Evolutionary conservation across 2,888 invertebrate species (phyloP).

Genomic region (Aphodius granarius): DNA sequence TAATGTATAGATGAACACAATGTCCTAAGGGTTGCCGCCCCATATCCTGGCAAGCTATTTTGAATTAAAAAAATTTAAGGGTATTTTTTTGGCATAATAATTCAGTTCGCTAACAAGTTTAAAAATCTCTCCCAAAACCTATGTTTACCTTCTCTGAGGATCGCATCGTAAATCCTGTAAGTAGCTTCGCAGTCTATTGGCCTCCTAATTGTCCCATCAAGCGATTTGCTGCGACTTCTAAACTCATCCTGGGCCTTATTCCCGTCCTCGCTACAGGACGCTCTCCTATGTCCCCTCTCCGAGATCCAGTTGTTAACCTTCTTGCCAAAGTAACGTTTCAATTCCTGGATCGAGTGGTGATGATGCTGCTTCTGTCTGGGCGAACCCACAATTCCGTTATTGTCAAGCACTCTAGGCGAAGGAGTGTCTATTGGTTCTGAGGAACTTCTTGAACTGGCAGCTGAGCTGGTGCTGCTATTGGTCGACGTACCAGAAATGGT

Average conservation of each 20-base stretch:
- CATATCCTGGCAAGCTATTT: too few species aligned
- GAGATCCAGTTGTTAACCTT: constrained; percentile 74
- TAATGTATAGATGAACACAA: too few species aligned
- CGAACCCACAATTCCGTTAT: constrained; percentile 31
- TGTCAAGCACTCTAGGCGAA: constrained; percentile 36
- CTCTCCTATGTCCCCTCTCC: constrained; percentile 46
- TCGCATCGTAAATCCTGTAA: constrained; percentile 79
- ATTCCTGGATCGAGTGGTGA: constrained; percentile 72
- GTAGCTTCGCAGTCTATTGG: constrained; percentile 75
- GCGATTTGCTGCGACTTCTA: constrained; percentile 75
- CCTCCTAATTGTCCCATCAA: constrained; percentile 64
- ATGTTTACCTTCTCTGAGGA: constrained; percentile 69
- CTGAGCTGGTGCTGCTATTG: constrained; percentile 37
- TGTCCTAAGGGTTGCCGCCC: too few species aligned
- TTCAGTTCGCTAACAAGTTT: too few species aligned
- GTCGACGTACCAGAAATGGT: constrained; percentile 39
- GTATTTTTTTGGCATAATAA: too few species aligned
- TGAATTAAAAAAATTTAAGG: too few species aligned
- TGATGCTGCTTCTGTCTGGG: constrained; percentile 50
- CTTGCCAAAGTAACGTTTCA: constrained; percentile 75
- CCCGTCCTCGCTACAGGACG: constrained; percentile 54
- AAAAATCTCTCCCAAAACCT: too few species aligned
- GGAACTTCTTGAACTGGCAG: constrained; percentile 35
- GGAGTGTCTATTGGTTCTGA: constrained; percentile 40
- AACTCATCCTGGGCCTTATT: constrained; percentile 64